Evolutionary conservation across 2,797 vertebrate species (phyloP), one percentile per base, ranked within the genome.

Genomic region (Rhinella marina): DNA sequence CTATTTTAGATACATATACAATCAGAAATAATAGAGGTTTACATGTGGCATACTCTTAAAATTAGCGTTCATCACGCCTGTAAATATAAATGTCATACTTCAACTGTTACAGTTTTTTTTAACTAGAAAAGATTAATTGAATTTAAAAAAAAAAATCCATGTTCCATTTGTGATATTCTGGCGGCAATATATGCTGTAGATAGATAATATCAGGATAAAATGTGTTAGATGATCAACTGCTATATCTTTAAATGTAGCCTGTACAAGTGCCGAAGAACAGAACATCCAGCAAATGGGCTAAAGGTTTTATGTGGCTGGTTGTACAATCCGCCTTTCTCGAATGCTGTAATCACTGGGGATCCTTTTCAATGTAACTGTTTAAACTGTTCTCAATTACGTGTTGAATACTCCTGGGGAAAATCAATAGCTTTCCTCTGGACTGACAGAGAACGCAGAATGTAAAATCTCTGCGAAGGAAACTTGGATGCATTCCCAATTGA

Each of bases 381-480:
- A 88, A 88, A 78, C 87, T 84, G 73, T 84, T 88, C 81, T 79
- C 70, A 88, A 87, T 88, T 84, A 83, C 73, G n/a, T 78, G 81
- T 84, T 57, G 70, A 88, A 84, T 84, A 84, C 87, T 88, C 87
- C 32, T 59, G 81, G 87, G 87, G 52, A 88, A 50, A 84, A 88
- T 88, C 87, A 88, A 88, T 88, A 88, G 73, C 87, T 78, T 84
- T 88, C 72, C 62, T 88, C 29, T 68, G 29, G 87, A 54, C 81
- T 88, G 87, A 83, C 78, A 68, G 81, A 78, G 73, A 70, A 84
- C 81, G 84, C 81, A 77, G 57, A 84, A 59, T 27, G 75, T 70
- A 66, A 85, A 78, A 85, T 27, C 72, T 64, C 10, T 32, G 48
- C 68, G 72, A 87, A 83, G 78, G 73, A 88, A 88, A 68, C 86